Evolutionary conservation across 1,140 invertebrate genomes (phyloP).

Genomic region (Stegodyphus mimosarum): DNA sequence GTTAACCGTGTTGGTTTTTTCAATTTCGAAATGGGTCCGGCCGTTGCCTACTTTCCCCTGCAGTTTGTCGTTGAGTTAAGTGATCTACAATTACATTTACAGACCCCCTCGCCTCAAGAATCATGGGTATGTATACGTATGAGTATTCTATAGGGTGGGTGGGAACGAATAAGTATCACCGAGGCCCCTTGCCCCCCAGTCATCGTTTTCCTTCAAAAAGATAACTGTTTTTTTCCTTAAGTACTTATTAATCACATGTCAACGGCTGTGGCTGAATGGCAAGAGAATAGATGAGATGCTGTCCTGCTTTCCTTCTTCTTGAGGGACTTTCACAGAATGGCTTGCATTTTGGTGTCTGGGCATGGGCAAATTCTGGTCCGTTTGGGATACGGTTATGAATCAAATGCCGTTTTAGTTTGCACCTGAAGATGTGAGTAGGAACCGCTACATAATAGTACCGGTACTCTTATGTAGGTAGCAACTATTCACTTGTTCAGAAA

Average conservation of each 20-base stretch:
- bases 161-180: background rate
- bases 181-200: background rate
- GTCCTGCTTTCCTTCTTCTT: too few species aligned
- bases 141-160: background rate
- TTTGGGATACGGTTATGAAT: too few species aligned
- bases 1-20: conserved; percentile 56
- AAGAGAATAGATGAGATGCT: background rate
- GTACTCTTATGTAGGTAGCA: too few species aligned
- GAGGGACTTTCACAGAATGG: too few species aligned
- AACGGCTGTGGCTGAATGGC: conserved; percentile 7
- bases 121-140: too few species aligned
- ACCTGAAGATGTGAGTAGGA: too few species aligned
- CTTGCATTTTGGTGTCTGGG: too few species aligned
- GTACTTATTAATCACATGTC: conserved; percentile 53
- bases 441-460: too few species aligned
- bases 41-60: background rate
- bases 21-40: conserved; percentile 41
- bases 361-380: too few species aligned
- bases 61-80: conserved; percentile 53
- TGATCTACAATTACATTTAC: conserved; percentile 48
- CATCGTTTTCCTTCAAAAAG: conserved; percentile 8
- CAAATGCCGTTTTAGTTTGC: too few species aligned
- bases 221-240: conserved; percentile 41
- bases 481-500: too few species aligned
- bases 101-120: background rate